Evolutionary conservation across 2,113 vertebrate species (phyloP).

Genomic region (human): DNA sequence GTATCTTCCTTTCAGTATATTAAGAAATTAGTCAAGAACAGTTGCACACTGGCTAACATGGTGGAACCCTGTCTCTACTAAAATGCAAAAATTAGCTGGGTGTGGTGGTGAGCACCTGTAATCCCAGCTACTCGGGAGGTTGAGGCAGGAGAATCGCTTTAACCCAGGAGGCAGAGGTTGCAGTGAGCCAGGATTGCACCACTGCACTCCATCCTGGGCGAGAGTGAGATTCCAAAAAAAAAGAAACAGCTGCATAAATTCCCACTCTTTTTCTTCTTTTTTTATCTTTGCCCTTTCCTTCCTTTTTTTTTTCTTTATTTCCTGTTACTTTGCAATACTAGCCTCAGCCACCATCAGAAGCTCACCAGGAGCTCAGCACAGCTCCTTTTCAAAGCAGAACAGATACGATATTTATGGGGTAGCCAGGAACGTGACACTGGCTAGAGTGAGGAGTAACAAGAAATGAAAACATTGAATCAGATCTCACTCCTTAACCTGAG

Average conservation of each 20-base stretch:
- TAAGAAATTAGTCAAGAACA: neutral
- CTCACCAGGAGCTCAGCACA: neutral
- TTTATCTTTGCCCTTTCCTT: neutral
- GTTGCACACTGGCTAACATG: neutral
- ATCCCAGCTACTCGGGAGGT: too few species aligned
- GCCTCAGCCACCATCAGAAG: neutral
- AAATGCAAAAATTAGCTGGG: too few species aligned
- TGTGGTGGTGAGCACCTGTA: too few species aligned
- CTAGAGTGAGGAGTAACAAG: neutral
- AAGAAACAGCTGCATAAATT: too few species aligned
- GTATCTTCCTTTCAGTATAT: neutral
- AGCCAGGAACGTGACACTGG: neutral
- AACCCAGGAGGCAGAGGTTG: too few species aligned
- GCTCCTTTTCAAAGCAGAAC: neutral
- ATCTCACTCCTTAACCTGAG: neutral
- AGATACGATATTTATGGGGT: neutral
- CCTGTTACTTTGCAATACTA: constrained; percentile 56
- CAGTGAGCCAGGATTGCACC: too few species aligned
- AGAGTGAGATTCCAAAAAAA: too few species aligned
- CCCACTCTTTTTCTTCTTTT: neutral
- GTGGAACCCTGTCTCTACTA: too few species aligned
- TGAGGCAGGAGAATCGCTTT: too few species aligned
- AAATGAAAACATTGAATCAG: neutral
- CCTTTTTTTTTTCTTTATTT: neutral
- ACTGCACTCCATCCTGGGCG: too few species aligned